Evolutionary conservation across 2,888 invertebrate genomes (phyloP).

Genomic region (Piscicola geometra): DNA sequence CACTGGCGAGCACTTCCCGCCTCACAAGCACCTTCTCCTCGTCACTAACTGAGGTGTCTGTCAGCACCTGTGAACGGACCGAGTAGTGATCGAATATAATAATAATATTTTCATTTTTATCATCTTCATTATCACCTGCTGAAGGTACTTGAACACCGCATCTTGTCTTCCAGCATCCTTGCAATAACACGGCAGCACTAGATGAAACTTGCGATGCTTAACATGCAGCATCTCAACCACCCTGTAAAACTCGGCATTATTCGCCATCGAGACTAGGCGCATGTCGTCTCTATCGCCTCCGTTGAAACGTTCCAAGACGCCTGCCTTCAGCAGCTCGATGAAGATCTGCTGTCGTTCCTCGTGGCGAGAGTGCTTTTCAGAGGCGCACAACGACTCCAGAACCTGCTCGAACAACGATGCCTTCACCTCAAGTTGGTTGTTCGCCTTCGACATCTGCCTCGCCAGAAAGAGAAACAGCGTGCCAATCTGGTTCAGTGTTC

Average conservation of each 20-base stretch:
- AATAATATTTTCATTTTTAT: conserved; percentile 55
- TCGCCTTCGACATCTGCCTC: conserved; percentile 61
- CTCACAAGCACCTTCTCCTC: conserved; percentile 52
- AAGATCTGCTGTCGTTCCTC: conserved; percentile 71
- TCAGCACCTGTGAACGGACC: too few relatives aligned
- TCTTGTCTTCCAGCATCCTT: conserved; percentile 62
- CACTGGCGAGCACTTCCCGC: conserved; percentile 46
- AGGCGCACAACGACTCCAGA: conserved; percentile 58
- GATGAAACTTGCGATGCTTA: conserved; percentile 62
- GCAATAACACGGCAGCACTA: conserved; percentile 67
- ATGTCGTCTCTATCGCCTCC: neutral
- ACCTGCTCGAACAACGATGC: conserved; percentile 64
- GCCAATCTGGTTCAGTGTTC: conserved; percentile 60
- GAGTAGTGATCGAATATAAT: too few relatives aligned
- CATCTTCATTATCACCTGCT: too few relatives aligned
- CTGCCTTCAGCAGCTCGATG: conserved; percentile 66
- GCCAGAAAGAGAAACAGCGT: conserved; percentile 66
- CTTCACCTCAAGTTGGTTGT: conserved; percentile 57
- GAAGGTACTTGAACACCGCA: conserved; percentile 27
- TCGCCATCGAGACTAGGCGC: conserved; percentile 63
- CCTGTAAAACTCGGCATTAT: conserved; percentile 64
- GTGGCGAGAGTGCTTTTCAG: conserved; percentile 54
- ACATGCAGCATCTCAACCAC: conserved; percentile 64
- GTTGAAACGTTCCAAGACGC: conserved; percentile 60
- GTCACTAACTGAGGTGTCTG: conserved; percentile 42